Conservation (phyloP, 2,797 vertebrate species). For the Onychomys arenicola region DNA sequence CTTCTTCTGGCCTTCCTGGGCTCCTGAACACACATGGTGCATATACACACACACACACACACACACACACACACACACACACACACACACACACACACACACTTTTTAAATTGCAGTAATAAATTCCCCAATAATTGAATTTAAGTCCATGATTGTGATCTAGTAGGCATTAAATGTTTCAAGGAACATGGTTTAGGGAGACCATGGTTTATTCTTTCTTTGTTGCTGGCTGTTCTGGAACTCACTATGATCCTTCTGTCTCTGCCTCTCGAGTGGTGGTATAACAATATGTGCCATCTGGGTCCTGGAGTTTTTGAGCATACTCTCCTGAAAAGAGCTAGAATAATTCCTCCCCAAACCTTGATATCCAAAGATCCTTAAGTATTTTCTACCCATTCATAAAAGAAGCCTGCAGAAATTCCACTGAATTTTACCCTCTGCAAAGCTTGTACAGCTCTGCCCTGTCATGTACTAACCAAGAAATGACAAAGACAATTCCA, state of each 20-base stretch:
- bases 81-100: too few species aligned
- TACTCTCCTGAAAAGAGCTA: not conserved
- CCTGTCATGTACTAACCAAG: not conserved
- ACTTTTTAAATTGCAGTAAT: not conserved
- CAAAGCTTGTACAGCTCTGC: not conserved
- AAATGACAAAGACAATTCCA: conserved; percentile 16
- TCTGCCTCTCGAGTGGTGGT: not conserved
- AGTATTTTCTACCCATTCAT: not conserved
- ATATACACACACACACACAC: not conserved
- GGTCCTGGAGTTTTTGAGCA: not conserved
- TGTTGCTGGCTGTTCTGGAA: not conserved
- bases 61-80: too few species aligned
- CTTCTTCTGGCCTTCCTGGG: not conserved
- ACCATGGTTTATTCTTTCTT: not conserved
- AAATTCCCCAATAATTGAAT: not conserved
- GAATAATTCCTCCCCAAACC: not conserved
- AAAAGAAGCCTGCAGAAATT: not conserved
- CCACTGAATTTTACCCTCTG: not conserved
- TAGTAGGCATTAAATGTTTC: not conserved
- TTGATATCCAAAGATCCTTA: not conserved
- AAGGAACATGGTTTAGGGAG: not conserved
- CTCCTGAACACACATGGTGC: not conserved
- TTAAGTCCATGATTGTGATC: not conserved
- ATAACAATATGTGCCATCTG: not conserved
- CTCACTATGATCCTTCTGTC: not conserved